phyloP scores from a whole-genome alignment of 2,113 vertebrate genomes.

The Neodon shergylaensis region DNA sequence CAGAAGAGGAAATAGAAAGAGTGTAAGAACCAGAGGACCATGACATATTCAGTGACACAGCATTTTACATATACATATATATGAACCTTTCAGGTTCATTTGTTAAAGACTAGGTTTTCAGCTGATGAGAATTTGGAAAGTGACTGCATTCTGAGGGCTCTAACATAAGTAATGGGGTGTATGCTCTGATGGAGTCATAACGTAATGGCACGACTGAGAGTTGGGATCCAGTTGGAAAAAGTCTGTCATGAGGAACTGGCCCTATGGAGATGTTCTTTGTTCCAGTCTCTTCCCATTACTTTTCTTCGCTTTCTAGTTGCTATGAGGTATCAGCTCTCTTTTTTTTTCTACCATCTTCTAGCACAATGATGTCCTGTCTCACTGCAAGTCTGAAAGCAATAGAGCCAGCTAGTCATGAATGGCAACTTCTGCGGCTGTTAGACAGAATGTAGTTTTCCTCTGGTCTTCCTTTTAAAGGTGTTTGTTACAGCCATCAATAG shows the following conservation, averaged over 20 bases:
- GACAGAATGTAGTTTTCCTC: neutral
- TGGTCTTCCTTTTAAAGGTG: neutral
- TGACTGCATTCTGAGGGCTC: neutral
- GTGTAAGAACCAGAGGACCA: neutral
- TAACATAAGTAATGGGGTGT: neutral
- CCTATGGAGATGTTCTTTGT: neutral
- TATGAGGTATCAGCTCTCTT: neutral
- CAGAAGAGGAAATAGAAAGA: neutral
- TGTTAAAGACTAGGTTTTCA: neutral
- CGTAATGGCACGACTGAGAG: neutral
- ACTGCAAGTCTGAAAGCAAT: neutral
- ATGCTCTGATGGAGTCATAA: neutral
- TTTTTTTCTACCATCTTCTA: neutral
- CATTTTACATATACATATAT: no score
- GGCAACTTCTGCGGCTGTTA: neutral
- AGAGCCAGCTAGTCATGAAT: neutral
- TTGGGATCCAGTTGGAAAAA: neutral
- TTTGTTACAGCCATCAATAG: neutral
- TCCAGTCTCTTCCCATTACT: neutral
- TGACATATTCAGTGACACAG: neutral
- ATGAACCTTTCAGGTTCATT: neutral
- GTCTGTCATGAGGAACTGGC: neutral
- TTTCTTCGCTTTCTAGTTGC: neutral
- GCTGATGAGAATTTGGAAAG: neutral
- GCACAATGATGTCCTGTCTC: neutral